Evolutionary conservation across 2,113 vertebrate species (phyloP).

Genomic region (Dendropsophus ebraccatus): DNA sequence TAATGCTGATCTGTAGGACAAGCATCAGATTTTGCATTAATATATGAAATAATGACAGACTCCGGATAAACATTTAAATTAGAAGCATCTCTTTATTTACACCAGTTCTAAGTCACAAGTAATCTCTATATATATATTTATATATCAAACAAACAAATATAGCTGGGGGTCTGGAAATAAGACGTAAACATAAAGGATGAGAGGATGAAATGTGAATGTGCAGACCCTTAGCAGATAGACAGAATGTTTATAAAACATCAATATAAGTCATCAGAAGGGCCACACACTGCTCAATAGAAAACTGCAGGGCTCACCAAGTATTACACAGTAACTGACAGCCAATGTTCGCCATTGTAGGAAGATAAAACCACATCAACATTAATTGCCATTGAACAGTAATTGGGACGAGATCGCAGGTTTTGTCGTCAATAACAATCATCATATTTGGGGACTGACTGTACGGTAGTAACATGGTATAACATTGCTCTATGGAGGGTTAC

Average conservation of each 20-base stretch:
- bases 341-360: not conserved
- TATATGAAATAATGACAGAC: not conserved
- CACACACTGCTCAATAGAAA: not conserved
- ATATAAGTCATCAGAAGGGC: slow-evolving; percentile 21
- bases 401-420: not conserved
- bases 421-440: not conserved
- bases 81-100: slow-evolving; percentile 55
- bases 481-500: too few species aligned
- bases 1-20: not conserved
- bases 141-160: slow-evolving; percentile 40
- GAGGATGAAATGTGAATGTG: slow-evolving; percentile 36
- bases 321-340: slow-evolving; percentile 32
- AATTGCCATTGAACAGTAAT: not conserved
- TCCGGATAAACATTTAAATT: slow-evolving; percentile 18
- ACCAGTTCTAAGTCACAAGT: slow-evolving; percentile 48
- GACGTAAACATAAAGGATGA: slow-evolving; percentile 14
- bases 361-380: not conserved
- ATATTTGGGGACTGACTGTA: too few species aligned
- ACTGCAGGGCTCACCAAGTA: not conserved
- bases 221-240: not conserved
- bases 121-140: slow-evolving; percentile 38
- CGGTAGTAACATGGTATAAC: too few species aligned
- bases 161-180: slow-evolving; percentile 5
- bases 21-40: not conserved
- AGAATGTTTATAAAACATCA: slow-evolving; percentile 33